phyloP scores from a whole-genome alignment of 2,113 vertebrate species.

The Tetrax tetrax region DNA sequence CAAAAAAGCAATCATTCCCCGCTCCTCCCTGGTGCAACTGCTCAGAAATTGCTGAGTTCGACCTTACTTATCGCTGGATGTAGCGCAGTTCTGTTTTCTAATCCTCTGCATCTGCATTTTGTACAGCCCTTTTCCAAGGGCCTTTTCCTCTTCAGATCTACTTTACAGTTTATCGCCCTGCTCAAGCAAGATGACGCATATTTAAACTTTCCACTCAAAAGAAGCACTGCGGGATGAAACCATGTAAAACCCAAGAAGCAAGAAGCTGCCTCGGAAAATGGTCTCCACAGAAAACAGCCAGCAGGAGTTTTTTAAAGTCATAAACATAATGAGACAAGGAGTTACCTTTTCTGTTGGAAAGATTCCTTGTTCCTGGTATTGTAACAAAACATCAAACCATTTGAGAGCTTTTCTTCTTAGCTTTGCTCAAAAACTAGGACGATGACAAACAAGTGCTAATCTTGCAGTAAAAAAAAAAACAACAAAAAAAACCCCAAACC shows the following conservation, averaged over 20 bases:
- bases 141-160: conserved; percentile 32
- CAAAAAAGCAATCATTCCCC: not conserved
- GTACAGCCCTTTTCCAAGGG: conserved; percentile 34
- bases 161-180: conserved; percentile 38
- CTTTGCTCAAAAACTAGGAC: not conserved
- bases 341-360: conserved; percentile 26
- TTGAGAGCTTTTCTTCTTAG: not conserved
- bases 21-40: conserved; percentile 13
- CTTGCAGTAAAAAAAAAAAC: not conserved
- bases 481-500: too few relatives aligned
- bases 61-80: conserved; percentile 54
- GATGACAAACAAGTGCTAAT: not conserved
- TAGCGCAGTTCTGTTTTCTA: conserved; percentile 34
- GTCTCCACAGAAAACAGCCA: conserved; percentile 1
- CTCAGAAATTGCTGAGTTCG: conserved; percentile 52
- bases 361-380: not conserved
- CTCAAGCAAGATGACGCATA: conserved; percentile 47
- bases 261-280: not conserved
- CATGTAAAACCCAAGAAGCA: conserved; percentile 25
- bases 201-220: conserved; percentile 58
- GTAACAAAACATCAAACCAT: not conserved
- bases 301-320: conserved; percentile 15
- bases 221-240: conserved; percentile 44
- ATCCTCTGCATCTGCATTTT: conserved; percentile 66
- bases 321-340: conserved; percentile 20